A percentile compares a stretch with the other conserved stretches of the same genome.
phyloP scores from a whole-genome alignment of 2,888 invertebrate species.

The Parthenolecanium corni region DNA sequence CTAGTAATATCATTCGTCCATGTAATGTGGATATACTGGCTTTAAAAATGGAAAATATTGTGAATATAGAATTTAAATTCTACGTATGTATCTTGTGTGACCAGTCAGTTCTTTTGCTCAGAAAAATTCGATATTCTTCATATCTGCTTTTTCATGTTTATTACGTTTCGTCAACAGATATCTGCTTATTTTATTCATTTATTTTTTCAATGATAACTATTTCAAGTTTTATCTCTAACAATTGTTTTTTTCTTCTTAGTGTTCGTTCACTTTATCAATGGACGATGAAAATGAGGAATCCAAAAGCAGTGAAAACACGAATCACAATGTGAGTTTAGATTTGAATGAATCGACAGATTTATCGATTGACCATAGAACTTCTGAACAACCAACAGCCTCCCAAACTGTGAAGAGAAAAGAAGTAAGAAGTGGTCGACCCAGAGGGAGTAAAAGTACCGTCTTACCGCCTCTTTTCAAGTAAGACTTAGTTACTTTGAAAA shows the following conservation, averaged over 20 bases:
- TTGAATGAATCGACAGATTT: not conserved
- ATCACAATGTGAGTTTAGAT: not conserved
- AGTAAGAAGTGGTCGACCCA: not conserved
- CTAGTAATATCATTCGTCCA: no score
- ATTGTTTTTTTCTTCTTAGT: slow-evolving; percentile 1
- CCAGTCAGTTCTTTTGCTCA: no score
- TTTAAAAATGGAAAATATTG: no score
- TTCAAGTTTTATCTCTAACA: no score
- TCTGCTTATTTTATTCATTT: no score
- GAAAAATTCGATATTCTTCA: no score
- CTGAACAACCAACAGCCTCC: not conserved
- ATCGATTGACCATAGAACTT: not conserved
- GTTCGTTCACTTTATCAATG: slow-evolving; percentile 17
- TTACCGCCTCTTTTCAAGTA: slow-evolving; percentile 20
- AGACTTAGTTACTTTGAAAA: not conserved
- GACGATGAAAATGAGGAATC: slow-evolving; percentile 13
- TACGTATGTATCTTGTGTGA: no score
- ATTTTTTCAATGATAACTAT: no score
- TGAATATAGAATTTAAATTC: no score
- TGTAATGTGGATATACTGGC: no score
- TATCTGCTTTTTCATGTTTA: no score
- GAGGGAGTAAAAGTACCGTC: slow-evolving; percentile 1
- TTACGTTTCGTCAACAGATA: no score
- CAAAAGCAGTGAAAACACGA: not conserved
- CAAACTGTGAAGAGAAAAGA: slow-evolving; percentile 8